Evolutionary conservation across 2,888 invertebrate species (phyloP), one percentile per base, ranked within the genome.

Genomic region (Brachycybe producta): DNA sequence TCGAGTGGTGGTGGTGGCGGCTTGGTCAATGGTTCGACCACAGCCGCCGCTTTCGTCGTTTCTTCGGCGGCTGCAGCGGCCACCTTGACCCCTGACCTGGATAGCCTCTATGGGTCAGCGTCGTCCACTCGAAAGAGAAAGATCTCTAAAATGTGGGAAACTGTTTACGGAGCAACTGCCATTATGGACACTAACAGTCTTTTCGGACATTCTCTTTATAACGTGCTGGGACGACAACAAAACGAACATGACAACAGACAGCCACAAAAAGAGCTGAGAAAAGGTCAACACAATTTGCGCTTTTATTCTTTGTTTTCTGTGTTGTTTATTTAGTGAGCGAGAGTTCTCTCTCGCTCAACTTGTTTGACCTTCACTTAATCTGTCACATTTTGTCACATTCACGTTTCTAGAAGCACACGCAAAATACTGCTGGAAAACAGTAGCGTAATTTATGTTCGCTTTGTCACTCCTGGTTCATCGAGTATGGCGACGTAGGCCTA

Each of bases 71-170:
- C 19, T 23, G 17, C 17, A 21, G 8, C 26, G 40, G 11, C 39
- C n/a, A 2, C 23, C 27, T 39, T n/a, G n/a, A n/a, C n/a, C n/a
- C n/a, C n/a, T n/a, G n/a, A n/a, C n/a, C n/a, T n/a, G n/a, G 52
- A 52, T 27, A 49, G 40, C 36, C 30, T 54, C n/a, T 52, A 34
- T 21, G 17, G 52, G n/a, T 40, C 54, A 15, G 30, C 54, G 3
- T 47, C 54, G 11, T 19, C 46, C 28, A 49, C 52, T 8, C 38
- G 54, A 2, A 54, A 54, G 30, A 36, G 54, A 2, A 54, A 54
- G 30, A 52, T 54, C 13, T 54, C 54, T 4, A 54, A 54, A 27
- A 52, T 54, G 52, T 54, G 54, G 54, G 54, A 54, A n/a, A 52
- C 46, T 4, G 39, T 54, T 15, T 54, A 53, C 42, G 51, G 51